Evolutionary conservation across 2,888 invertebrate genomes (phyloP).

Genomic region (Limnephilus rhombicus): DNA sequence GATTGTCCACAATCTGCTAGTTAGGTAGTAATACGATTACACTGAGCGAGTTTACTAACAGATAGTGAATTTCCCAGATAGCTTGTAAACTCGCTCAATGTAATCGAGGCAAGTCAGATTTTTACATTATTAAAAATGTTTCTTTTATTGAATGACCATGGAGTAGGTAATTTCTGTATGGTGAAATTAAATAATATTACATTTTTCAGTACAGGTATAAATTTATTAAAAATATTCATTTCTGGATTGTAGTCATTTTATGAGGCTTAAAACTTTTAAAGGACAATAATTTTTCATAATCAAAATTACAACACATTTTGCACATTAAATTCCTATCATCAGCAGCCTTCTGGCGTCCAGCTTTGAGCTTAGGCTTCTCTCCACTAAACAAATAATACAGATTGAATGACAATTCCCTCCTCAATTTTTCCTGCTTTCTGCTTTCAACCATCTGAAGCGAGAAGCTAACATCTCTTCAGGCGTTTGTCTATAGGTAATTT

Average conservation of each 20-base stretch:
- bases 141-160: background rate
- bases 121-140: background rate
- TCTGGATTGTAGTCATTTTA: background rate
- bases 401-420: background rate
- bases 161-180: background rate
- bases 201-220: background rate
- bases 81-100: too few relatives aligned
- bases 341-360: background rate
- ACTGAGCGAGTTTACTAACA: too few relatives aligned
- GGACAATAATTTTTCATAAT: background rate
- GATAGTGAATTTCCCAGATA: too few relatives aligned
- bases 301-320: background rate
- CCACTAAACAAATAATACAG: background rate
- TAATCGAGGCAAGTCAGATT: background rate
- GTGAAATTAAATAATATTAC: too few relatives aligned
- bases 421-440: background rate
- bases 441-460: background rate
- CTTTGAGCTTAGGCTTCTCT: background rate
- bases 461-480: background rate
- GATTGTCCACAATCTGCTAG: too few relatives aligned
- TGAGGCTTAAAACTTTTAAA: background rate
- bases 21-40: too few relatives aligned
- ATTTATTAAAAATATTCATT: background rate
- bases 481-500: background rate
- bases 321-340: background rate